These are phyloP conservation scores for Porites cylindrica DNA, from an alignment of 92 coral and sea anemone genomes.

Conservation along the genomic window DNA sequence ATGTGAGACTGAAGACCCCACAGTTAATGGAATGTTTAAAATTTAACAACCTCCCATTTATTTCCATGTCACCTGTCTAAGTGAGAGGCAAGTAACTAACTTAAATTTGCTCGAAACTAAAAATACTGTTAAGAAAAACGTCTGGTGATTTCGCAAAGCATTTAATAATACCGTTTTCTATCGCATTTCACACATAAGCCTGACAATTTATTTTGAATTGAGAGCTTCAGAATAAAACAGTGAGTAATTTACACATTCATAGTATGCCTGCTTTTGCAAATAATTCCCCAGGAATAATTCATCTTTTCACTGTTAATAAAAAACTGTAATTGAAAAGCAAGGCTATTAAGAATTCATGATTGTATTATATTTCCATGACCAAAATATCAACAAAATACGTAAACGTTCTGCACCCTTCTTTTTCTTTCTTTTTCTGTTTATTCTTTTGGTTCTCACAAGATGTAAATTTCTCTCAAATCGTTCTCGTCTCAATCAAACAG, in stretches of 20 bases:
- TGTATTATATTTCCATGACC: not conserved
- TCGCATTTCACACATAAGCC: not conserved
- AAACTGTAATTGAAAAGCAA: constrained; percentile 10
- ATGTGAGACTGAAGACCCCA: not conserved
- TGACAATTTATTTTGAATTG: not conserved
- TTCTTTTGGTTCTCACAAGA: not conserved
- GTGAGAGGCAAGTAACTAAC: not conserved
- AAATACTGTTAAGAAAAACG: not conserved
- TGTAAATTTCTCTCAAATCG: not conserved
- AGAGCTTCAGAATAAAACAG: not conserved
- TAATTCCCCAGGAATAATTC: not conserved
- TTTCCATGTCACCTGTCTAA: constrained; percentile 6
- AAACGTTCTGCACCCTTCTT: not conserved
- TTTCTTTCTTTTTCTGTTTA: not conserved
- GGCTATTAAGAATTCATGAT: constrained; percentile 33
- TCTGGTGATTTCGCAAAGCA: not conserved
- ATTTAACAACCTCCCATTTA: constrained; percentile 22
- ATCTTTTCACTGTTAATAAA: not conserved
- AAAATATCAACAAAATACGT: not conserved
- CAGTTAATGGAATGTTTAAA: constrained; percentile 5
- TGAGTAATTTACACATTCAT: not conserved
- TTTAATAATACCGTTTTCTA: not conserved
- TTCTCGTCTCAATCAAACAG: constrained; percentile 32
- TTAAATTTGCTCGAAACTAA: not conserved
- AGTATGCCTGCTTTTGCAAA: not conserved